Conservation (phyloP, 2,797 vertebrate genomes). For the Aulostomus chinensis region DNA sequence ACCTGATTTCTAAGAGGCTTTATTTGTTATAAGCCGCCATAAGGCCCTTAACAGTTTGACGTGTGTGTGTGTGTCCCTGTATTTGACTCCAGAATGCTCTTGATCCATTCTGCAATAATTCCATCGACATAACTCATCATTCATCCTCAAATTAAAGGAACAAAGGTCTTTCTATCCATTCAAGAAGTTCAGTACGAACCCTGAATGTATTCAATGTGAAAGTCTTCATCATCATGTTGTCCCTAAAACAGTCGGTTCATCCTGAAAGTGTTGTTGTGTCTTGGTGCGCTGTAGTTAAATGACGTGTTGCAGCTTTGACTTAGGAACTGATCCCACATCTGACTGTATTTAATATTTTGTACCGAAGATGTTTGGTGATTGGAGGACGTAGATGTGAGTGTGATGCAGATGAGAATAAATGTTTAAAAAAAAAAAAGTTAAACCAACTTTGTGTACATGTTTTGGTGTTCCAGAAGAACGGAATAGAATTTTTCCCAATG, state of each 20-base stretch:
- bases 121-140: not conserved
- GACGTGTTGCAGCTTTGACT: conserved; percentile 11
- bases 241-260: no score
- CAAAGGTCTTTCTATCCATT: no score
- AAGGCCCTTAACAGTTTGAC: conserved; percentile 13
- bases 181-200: no score
- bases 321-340: not conserved
- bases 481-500: no score
- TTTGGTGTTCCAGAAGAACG: no score
- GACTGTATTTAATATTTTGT: conserved; percentile 35
- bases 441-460: no score
- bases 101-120: no score
- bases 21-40: conserved; percentile 28
- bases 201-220: no score
- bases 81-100: no score
- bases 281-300: conserved; percentile 18
- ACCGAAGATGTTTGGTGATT: conserved; percentile 10
- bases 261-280: no score
- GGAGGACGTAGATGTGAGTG: conserved; percentile 21
- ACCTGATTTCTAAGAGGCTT: conserved; percentile 28
- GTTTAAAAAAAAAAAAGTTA: not conserved
- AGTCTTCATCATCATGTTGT: no score
- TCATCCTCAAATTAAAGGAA: not conserved
- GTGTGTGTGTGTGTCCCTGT: not conserved
- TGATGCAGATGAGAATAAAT: conserved; percentile 5